A percentile compares a stretch with the other conserved stretches of the same genome.
These are phyloP conservation scores for Cynocephalus volans DNA, from an alignment of 2,113 vertebrate genomes.

Conservation along the genomic window DNA sequence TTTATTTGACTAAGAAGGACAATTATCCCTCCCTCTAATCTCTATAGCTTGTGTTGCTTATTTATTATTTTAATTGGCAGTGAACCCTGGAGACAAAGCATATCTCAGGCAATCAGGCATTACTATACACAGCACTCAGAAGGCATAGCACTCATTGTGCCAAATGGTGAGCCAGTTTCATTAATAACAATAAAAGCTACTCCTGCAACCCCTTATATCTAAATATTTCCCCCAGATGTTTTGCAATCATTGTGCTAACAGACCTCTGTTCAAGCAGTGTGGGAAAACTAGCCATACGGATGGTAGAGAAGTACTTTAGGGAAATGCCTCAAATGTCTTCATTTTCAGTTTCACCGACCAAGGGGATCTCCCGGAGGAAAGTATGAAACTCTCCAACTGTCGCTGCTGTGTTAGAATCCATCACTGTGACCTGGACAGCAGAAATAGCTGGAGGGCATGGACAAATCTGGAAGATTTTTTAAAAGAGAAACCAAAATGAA, in stretches of 20 bases:
- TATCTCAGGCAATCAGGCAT: slow-evolving; percentile 39
- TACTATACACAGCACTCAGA: slow-evolving; percentile 58
- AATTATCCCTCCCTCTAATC: slow-evolving; percentile 75
- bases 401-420: not conserved
- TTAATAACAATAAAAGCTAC: slow-evolving; percentile 69
- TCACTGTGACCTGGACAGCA: slow-evolving; percentile 21
- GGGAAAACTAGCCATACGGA: slow-evolving; percentile 51
- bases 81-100: not conserved
- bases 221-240: slow-evolving; percentile 71
- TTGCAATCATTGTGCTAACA: slow-evolving; percentile 61
- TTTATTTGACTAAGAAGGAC: slow-evolving; percentile 77
- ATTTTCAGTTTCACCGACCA: slow-evolving; percentile 56
- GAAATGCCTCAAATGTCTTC: slow-evolving; percentile 71
- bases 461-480: slow-evolving; percentile 12
- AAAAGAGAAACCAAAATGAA: slow-evolving; percentile 40
- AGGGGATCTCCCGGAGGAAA: slow-evolving; percentile 61
- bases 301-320: slow-evolving; percentile 47
- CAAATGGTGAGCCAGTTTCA: slow-evolving; percentile 64
- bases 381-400: slow-evolving; percentile 64
- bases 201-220: slow-evolving; percentile 40
- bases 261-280: slow-evolving; percentile 5
- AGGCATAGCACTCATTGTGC: slow-evolving; percentile 37
- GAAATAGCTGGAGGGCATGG: slow-evolving; percentile 11
- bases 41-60: slow-evolving; percentile 71
- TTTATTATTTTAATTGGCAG: slow-evolving; percentile 87